phyloP scores from a whole-genome alignment of 2,797 vertebrate genomes.

The Pseudochromis fuscus region DNA sequence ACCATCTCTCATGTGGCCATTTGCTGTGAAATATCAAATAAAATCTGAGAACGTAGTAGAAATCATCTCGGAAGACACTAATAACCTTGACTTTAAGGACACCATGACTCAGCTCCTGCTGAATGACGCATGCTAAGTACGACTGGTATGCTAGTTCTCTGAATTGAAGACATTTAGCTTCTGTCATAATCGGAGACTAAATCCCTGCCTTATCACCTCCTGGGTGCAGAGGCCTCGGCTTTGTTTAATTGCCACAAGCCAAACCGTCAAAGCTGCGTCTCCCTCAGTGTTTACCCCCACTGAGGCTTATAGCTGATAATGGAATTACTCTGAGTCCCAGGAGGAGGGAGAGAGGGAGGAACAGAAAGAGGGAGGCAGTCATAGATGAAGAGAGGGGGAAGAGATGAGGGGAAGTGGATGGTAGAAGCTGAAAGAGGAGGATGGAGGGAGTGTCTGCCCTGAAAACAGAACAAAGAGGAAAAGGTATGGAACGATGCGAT shows the following conservation, averaged over 20 bases:
- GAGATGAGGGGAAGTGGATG: constrained; percentile 51
- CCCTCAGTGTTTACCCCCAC: constrained; percentile 80
- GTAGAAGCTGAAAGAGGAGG: constrained; percentile 38
- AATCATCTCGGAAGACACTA: constrained; percentile 24
- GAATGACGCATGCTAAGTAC: constrained; percentile 69
- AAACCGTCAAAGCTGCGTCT: constrained; percentile 76
- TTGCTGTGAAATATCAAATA: constrained; percentile 28
- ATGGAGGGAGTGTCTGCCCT: constrained; percentile 34
- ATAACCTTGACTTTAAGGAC: constrained; percentile 50
- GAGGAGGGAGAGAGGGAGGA: constrained; percentile 55
- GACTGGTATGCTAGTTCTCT: constrained; percentile 58
- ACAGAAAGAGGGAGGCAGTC: constrained; percentile 46
- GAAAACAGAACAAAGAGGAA: constrained; percentile 32
- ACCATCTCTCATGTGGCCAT: constrained; percentile 9
- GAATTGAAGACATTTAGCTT: constrained; percentile 76
- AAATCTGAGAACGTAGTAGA: constrained; percentile 32
- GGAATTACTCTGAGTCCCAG: constrained; percentile 80
- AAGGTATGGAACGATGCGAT: constrained; percentile 36
- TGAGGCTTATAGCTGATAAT: constrained; percentile 81
- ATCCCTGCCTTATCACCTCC: constrained; percentile 74
- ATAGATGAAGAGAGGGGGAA: constrained; percentile 29
- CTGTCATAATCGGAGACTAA: constrained; percentile 76
- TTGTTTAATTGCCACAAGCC: constrained; percentile 82
- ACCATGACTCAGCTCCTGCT: constrained; percentile 70
- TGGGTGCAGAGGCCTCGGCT: constrained; percentile 73